Percentiles rank a stretch among this genome's conserved stretches.
These are phyloP conservation scores for Camponotus pennsylvanicus DNA, from an alignment of 1,140 invertebrate species.

Conservation along the genomic window DNA sequence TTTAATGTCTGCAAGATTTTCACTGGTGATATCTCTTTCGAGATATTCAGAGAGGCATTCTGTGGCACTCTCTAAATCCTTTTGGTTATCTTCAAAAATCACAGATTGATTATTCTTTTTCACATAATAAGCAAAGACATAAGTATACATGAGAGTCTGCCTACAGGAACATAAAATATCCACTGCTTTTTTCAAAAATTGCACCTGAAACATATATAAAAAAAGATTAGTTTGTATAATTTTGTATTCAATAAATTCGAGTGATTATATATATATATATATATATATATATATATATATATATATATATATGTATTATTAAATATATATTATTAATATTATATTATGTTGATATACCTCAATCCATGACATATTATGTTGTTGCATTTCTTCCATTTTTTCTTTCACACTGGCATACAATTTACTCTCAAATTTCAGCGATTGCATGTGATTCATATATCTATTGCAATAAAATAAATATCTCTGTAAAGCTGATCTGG, in stretches of 20 bases:
- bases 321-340: neutral
- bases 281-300: neutral
- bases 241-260: neutral
- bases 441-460: conserved; percentile 99
- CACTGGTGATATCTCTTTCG: conserved; percentile 98
- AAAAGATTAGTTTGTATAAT: conserved; percentile 7
- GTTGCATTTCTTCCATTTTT: conserved; percentile 99
- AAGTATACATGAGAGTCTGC: conserved; percentile 99
- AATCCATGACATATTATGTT: conserved; percentile 99
- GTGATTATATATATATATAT: neutral
- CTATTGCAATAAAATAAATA: conserved; percentile 99
- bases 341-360: conserved; percentile 89
- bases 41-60: conserved; percentile 99
- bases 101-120: conserved; percentile 99
- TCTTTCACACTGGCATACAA: conserved; percentile 97
- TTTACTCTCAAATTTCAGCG: conserved; percentile 99
- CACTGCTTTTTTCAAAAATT: conserved; percentile 98
- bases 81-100: conserved; percentile 99
- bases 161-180: conserved; percentile 99
- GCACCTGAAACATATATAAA: conserved; percentile 89
- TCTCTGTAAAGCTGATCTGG: conserved; percentile 95
- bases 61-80: conserved; percentile 98
- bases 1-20: conserved; percentile 99
- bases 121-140: conserved; percentile 99
- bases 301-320: neutral